A percentile compares a stretch with the other conserved stretches of the same genome.
phyloP scores from a whole-genome alignment of 2,113 vertebrate genomes.

The Gymnarchus niloticus region DNA sequence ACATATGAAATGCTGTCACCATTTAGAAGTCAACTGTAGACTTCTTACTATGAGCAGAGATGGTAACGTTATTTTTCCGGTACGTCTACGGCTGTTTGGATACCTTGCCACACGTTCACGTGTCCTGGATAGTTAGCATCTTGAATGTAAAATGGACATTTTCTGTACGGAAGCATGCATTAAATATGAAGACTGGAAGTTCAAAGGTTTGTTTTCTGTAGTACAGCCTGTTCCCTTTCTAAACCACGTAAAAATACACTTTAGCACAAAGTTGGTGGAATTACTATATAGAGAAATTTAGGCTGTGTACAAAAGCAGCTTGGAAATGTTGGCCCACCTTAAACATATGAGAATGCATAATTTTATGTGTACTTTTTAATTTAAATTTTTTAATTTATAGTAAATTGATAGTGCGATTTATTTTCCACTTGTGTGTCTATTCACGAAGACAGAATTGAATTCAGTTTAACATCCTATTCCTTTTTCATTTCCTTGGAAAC shows the following conservation, averaged over 20 bases:
- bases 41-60: conserved; percentile 9
- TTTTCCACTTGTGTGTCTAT: not conserved
- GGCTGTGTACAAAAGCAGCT: not conserved
- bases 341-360: not conserved
- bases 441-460: not conserved
- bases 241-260: too few relatives aligned
- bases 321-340: not conserved
- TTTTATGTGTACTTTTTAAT: not conserved
- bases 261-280: not conserved
- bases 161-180: not conserved
- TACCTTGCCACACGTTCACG: not conserved
- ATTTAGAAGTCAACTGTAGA: conserved; percentile 21
- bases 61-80: not conserved
- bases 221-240: not conserved
- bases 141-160: not conserved
- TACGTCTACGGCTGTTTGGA: not conserved
- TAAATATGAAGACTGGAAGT: not conserved
- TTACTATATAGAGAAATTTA: not conserved
- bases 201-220: not conserved
- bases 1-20: conserved; percentile 17
- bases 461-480: not conserved
- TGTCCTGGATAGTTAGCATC: not conserved
- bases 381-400: not conserved
- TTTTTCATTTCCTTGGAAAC: not conserved
- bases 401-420: not conserved